Evolutionary conservation across 2,888 invertebrate genomes (phyloP).

Genomic region (Drosophila nr. fundita): DNA sequence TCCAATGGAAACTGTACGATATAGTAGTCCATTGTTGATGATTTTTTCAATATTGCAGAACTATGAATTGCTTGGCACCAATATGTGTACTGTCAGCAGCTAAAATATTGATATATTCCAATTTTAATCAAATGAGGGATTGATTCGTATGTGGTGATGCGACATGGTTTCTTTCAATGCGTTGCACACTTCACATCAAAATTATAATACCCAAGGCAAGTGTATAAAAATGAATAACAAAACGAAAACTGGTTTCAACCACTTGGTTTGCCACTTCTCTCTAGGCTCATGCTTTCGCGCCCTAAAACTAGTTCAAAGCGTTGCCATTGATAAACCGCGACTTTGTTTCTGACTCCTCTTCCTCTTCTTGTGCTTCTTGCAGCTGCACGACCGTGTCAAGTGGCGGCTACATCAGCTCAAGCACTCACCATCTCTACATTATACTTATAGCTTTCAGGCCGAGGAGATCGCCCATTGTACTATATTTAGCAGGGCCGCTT

Average conservation of each 20-base stretch:
- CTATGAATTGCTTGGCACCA: background rate
- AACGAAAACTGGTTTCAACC: conserved; percentile 47
- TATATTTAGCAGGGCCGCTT: conserved; percentile 63
- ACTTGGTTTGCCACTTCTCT: conserved; percentile 37
- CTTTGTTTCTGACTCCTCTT: conserved; percentile 1
- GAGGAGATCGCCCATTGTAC: conserved; percentile 31
- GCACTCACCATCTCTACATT: conserved; percentile 38
- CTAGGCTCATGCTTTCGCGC: conserved; percentile 55
- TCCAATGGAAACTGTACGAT: background rate
- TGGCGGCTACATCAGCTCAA: conserved; percentile 51
- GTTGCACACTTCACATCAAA: background rate
- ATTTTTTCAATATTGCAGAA: background rate
- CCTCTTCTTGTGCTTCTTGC: conserved; percentile 30
- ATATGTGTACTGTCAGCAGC: background rate
- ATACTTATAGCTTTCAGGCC: conserved; percentile 12
- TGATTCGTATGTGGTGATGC: background rate
- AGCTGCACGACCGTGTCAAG: conserved; percentile 48
- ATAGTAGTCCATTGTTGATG: background rate
- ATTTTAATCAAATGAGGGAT: background rate
- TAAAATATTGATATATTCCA: background rate
- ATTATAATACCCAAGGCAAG: background rate
- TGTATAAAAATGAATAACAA: conserved; percentile 1
- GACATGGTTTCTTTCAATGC: background rate
- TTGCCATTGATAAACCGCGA: conserved; percentile 66
- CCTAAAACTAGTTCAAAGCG: conserved; percentile 66